Conservation (phyloP, 2,888 invertebrate species). For the Microctonus brassicae region DNA sequence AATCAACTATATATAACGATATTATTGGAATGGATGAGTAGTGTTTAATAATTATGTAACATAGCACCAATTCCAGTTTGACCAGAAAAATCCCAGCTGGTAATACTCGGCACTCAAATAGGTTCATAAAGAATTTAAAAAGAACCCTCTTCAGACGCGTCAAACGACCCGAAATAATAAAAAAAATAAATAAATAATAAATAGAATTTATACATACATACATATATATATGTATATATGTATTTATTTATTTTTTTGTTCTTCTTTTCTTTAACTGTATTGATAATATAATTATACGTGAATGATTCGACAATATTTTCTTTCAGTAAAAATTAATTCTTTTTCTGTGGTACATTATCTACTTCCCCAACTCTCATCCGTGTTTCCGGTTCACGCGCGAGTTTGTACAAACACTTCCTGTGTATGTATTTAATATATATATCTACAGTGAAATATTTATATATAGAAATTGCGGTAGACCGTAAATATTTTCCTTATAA, state of each 20-base stretch:
- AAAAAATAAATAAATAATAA: not conserved
- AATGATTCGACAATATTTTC: not conserved
- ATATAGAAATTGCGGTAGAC: conserved; percentile 45
- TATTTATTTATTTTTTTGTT: too few relatives aligned
- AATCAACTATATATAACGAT: conserved; percentile 23
- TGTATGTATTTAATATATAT: conserved; percentile 2
- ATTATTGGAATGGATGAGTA: not conserved
- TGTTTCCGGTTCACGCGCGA: conserved; percentile 45
- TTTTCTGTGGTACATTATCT: not conserved
- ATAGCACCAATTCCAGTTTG: conserved; percentile 30
- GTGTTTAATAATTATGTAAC: conserved; percentile 26
- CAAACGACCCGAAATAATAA: not conserved
- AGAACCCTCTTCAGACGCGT: not conserved
- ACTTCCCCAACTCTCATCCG: conserved; percentile 29
- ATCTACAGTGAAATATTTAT: not conserved
- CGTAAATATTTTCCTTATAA: conserved; percentile 39
- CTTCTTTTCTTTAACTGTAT: not conserved
- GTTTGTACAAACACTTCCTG: conserved; percentile 43
- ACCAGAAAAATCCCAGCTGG: conserved; percentile 30
- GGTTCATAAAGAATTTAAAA: not conserved
- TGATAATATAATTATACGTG: too few relatives aligned
- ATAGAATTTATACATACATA: too few relatives aligned
- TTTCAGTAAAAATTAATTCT: not conserved
- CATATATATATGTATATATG: too few relatives aligned
- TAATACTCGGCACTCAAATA: not conserved